Base-by-base conservation (phyloP, 2,888 invertebrate genomes). In the Tachina grossa region DNA sequence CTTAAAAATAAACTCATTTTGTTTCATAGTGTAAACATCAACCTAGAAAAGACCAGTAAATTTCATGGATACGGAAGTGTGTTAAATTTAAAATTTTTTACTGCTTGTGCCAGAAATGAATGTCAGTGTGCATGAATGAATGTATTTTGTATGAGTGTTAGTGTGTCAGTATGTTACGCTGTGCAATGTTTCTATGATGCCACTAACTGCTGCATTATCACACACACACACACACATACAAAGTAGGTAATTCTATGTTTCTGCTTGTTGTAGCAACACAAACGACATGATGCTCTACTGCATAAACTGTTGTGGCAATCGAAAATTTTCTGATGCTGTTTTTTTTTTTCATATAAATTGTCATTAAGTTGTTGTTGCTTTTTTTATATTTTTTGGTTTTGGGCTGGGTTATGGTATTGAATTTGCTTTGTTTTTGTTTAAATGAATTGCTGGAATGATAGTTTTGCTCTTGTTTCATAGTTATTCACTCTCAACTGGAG, bases 41-140 rank as follows among this genome's bases (percentile, higher is more conserved):
- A 43, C 41, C 41, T 3, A 74, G 2, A 49, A 39, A 13, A 74
- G 14, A 51, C 2, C 6, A 41, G 2, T 41, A 71, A 57, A 84
- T 74, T 69, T 75, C 75, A 59, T 65, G 75, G 74, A 75, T 65
- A 55, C 82, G 79, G 82, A 83, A 83, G 79, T 53, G 65, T 14
- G 65, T 75, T 66, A 71, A 77, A 72, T 59, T 75, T 61, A 22
- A 57, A 76, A 68, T 55, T 55, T n/a, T 61, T 83, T 59, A 66
- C 55, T 57, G 14, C 9, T 61, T 14, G 45, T 69, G 11, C 53
- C 47, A 55, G 43, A 63, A 43, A 61, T 31, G 5, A 69, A 9
- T 72, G 31, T 72, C 4, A 45, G 19, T 65, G 13, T 63, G 31
- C 43, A 14, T 63, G 9, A 57, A 61, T n/a, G 41, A 41, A 19